Percentiles rank a stretch among this genome's conserved stretches.
phyloP scores from a whole-genome alignment of 2,888 invertebrate genomes.

The Pachymerium ferrugineum region DNA sequence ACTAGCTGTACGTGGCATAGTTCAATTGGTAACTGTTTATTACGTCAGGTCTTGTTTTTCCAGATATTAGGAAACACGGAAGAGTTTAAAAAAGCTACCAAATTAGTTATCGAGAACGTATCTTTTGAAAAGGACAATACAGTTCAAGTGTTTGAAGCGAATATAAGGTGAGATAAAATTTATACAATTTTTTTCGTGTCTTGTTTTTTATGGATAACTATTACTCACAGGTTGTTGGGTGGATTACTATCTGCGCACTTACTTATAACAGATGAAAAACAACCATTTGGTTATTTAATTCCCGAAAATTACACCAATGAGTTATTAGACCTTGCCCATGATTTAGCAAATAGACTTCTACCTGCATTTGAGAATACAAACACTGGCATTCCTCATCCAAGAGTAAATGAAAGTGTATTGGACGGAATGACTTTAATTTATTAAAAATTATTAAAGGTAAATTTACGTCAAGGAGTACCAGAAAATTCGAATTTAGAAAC shows the following conservation, averaged over 20 bases:
- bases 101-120: conserved; percentile 54
- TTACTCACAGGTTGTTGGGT: conserved; percentile 53
- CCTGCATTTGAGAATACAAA: conserved; percentile 57
- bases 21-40: conserved; percentile 15
- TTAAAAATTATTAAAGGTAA: conserved; percentile 48
- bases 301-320: conserved; percentile 54
- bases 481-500: conserved; percentile 54
- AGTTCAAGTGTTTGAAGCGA: conserved; percentile 62
- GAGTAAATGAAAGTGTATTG: conserved; percentile 41
- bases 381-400: conserved; percentile 56
- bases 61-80: conserved; percentile 55
- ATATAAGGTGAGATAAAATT: conserved; percentile 52
- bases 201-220: no score
- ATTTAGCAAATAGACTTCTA: conserved; percentile 56
- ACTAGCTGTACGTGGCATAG: conserved; percentile 50
- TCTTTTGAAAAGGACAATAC: conserved; percentile 57
- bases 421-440: neutral
- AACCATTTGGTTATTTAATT: conserved; percentile 53
- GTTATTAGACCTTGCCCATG: conserved; percentile 56
- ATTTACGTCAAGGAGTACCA: conserved; percentile 53
- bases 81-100: conserved; percentile 57
- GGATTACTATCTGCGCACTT: conserved; percentile 59
- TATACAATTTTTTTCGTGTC: neutral
- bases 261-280: conserved; percentile 54
- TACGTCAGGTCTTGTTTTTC: conserved; percentile 38